Evolutionary conservation across 2,888 invertebrate genomes (phyloP), one percentile per base, ranked within the genome.

Genomic region (Blastobasis adustella): DNA sequence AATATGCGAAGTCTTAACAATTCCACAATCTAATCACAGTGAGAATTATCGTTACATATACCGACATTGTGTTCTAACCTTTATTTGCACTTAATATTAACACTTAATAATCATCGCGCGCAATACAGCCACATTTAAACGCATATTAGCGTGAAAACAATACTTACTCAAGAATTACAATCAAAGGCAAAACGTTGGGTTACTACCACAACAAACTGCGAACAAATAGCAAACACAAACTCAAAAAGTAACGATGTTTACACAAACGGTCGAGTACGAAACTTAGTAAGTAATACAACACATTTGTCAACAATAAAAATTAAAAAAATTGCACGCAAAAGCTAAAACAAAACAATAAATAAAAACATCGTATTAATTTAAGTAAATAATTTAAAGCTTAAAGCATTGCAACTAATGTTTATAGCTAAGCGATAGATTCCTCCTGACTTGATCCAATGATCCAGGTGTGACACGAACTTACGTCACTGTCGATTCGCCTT

Each of bases 301-400:
- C 9, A 42, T n/a, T 7, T 10, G 38, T 37, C 23, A 49, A 48
- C 23, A 46, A 46, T 8, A 43, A 46, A 53, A 52, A 48, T 23
- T 38, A 47, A 44, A 46, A 45, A 46, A 51, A 56, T 56, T 56
- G 56, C 56, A 56, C 56, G 52, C 52, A 7, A 47, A 55, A 56
- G 56, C 56, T 56, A 49, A 49, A 54, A 57, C 58, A 50, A 46
- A 54, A 54, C 23, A 54, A 49, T 41, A 51, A 54, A 54, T 36
- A 54, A 49, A 39, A 51, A 54, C 60, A 62, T 60, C 59, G 58
- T 59, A 58, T 52, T 36, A 46, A 54, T 52, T 54, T 49, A 5
- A 36, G 37, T n/a, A 5, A n/a, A 51, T 6, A 49, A 48, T 43
- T 49, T 56, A 56, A 56, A 55, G 48, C 56, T 53, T 45, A 45